phyloP scores from a whole-genome alignment of 2,113 vertebrate genomes.

The Cavia aperea region DNA sequence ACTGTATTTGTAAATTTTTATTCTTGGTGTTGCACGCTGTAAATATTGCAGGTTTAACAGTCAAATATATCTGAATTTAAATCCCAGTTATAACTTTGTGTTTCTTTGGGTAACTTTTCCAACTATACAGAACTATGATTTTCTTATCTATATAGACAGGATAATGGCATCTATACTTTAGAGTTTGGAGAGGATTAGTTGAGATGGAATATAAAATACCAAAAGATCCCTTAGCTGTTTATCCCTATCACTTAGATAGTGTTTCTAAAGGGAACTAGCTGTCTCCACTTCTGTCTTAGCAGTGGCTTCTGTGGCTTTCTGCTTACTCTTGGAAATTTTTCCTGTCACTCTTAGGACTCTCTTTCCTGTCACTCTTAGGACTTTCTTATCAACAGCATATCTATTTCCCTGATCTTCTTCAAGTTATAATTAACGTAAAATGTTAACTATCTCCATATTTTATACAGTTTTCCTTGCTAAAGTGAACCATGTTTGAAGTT shows the following conservation, averaged over 20 bases:
- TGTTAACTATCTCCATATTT: background rate
- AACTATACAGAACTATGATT: background rate
- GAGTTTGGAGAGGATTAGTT: conserved; percentile 15
- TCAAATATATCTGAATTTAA: background rate
- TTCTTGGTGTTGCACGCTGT: background rate
- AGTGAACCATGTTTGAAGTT: background rate
- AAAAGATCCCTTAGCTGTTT: background rate
- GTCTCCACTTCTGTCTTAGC: background rate
- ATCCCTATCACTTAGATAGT: background rate
- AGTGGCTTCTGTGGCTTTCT: background rate
- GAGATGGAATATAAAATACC: background rate
- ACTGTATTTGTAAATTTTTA: background rate
- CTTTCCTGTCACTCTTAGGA: background rate
- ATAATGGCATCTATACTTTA: background rate
- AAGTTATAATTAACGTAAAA: background rate
- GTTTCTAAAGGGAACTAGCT: background rate
- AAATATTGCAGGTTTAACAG: background rate
- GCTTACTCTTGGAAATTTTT: background rate
- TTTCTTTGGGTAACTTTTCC: background rate
- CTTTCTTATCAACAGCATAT: background rate
- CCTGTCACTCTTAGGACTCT: background rate
- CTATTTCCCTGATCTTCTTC: background rate
- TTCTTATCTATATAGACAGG: background rate
- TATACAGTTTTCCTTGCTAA: background rate
- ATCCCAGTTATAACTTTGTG: background rate